phyloP scores from a whole-genome alignment of 2,113 vertebrate genomes.

The Variabilichromis moorii region DNA sequence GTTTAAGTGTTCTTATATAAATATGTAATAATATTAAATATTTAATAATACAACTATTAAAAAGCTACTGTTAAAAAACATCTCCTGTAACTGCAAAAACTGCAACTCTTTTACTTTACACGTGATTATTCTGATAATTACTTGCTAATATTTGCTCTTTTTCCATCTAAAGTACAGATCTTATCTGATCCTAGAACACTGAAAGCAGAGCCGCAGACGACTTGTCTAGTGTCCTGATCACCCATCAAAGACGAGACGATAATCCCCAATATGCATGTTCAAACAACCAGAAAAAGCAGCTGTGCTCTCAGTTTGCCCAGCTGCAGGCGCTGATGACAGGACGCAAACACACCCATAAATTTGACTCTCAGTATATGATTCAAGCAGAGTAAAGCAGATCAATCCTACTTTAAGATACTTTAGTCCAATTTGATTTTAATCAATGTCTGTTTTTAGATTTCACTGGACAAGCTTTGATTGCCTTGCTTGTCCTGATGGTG shows the following conservation, averaged over 20 bases:
- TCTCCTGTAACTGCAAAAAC: accelerated
- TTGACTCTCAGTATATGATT: not conserved
- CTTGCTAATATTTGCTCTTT: not conserved
- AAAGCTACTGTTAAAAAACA: not conserved
- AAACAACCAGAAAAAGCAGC: not conserved
- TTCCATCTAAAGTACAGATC: not conserved
- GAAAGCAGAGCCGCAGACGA: not conserved
- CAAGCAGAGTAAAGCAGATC: not conserved
- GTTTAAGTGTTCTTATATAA: not conserved
- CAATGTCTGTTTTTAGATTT: not conserved
- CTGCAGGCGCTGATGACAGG: not conserved
- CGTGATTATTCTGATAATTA: not conserved
- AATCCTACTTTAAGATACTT: not conserved
- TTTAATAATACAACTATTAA: accelerated
- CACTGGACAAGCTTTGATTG: not conserved
- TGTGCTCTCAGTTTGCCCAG: not conserved
- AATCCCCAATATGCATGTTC: not conserved
- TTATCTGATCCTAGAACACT: not conserved
- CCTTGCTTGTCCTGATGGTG: not conserved
- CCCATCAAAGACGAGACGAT: not conserved
- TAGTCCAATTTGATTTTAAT: not conserved
- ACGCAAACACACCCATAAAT: accelerated
- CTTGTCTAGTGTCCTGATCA: not conserved
- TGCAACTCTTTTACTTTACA: not conserved
- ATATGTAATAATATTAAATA: not conserved